Evolutionary conservation across 1,140 invertebrate genomes (phyloP).

Genomic region (Brachionus paranguensis): DNA sequence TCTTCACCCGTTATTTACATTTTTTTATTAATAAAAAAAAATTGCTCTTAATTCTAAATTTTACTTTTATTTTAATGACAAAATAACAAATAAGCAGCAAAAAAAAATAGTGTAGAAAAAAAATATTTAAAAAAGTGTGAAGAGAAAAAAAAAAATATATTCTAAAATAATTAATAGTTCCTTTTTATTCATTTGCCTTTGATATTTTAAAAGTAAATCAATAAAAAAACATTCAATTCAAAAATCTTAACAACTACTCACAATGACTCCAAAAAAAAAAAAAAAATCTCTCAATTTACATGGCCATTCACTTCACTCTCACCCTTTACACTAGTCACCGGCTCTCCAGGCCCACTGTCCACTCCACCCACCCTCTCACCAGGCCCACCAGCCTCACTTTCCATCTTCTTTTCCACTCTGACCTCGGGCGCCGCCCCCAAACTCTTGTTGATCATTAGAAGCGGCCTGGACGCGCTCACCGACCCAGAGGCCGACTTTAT

Average conservation of each 20-base stretch:
- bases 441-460: background rate
- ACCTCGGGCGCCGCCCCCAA: background rate
- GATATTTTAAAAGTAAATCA: background rate
- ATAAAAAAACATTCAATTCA: background rate
- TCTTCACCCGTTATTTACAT: too few relatives aligned
- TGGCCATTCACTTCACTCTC: background rate
- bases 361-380: too few relatives aligned
- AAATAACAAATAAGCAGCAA: background rate
- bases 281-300: background rate
- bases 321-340: background rate
- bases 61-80: background rate
- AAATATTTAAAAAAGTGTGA: background rate
- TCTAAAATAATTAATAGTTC: background rate
- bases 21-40: too few relatives aligned
- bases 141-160: background rate
- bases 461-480: background rate
- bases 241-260: background rate
- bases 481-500: background rate
- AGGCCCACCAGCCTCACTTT: background rate
- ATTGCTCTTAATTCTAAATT: background rate
- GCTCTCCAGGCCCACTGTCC: background rate
- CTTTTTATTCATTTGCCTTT: background rate
- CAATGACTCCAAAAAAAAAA: background rate
- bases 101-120: background rate
- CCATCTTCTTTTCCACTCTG: background rate